Evolutionary conservation across 2,797 vertebrate species (phyloP).

Genomic region (Leontocebus nigricollis): DNA sequence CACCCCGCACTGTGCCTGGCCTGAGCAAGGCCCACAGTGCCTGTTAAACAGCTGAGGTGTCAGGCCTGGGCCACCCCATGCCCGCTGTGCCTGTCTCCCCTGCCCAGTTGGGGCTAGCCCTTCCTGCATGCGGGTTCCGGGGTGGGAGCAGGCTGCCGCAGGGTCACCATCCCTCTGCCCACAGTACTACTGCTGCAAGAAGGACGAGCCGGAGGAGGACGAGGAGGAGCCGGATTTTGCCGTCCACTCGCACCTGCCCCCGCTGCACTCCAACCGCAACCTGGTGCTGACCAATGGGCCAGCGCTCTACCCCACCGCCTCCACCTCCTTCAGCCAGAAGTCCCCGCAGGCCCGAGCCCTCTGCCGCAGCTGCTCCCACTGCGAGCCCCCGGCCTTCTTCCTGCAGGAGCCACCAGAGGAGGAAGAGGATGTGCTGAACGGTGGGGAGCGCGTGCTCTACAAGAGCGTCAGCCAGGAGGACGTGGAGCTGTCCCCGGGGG

Average conservation of each 20-base stretch:
- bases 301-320: conserved; percentile 88
- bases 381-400: conserved; percentile 94
- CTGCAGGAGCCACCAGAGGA: conserved; percentile 89
- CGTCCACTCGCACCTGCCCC: conserved; percentile 92
- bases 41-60: rapidly evolving
- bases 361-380: conserved; percentile 92
- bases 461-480: conserved; percentile 93
- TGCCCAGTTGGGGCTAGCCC: neutral
- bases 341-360: conserved; percentile 88
- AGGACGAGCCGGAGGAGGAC: conserved; percentile 96
- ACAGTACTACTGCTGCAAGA: conserved; percentile 99
- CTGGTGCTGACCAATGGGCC: conserved; percentile 95
- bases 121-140: neutral
- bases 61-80: rapidly evolving
- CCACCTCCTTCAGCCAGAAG: conserved; percentile 90
- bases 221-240: conserved; percentile 99
- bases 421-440: conserved; percentile 90
- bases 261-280: conserved; percentile 94
- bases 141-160: rapidly evolving
- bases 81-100: neutral
- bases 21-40: rapidly evolving
- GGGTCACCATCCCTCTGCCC: neutral
- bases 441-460: conserved; percentile 92
- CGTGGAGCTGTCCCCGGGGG: conserved; percentile 87
- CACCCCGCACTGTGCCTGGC: rapidly evolving